Percentiles rank a stretch among this genome's conserved stretches.
phyloP scores from a whole-genome alignment of 2,797 vertebrate species.

The Myotis findleyi region DNA sequence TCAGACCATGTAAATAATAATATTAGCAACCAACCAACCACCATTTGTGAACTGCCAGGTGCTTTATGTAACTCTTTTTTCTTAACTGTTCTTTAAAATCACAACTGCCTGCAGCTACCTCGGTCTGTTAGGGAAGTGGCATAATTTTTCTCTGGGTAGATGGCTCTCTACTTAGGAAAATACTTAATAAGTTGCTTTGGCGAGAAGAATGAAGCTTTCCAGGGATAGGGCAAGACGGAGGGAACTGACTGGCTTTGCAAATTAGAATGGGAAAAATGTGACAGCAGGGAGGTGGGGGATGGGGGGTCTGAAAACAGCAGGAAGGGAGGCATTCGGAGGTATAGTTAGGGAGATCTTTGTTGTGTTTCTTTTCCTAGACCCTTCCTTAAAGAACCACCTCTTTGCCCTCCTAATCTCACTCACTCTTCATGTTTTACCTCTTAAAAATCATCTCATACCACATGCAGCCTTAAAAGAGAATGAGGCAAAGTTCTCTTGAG shows the following conservation, averaged over 20 bases:
- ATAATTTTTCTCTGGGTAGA: constrained; percentile 74
- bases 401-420: constrained; percentile 12
- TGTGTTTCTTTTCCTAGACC: constrained; percentile 22
- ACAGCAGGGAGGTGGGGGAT: neutral
- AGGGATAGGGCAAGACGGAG: constrained; percentile 59
- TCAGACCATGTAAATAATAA: constrained; percentile 54
- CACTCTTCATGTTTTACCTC: constrained; percentile 57
- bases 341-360: neutral
- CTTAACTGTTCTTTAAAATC: constrained; percentile 75
- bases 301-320: neutral
- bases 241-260: constrained; percentile 53
- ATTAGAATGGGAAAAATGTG: constrained; percentile 54
- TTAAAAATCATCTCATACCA: constrained; percentile 40
- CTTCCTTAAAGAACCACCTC: constrained; percentile 13
- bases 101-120: constrained; percentile 74
- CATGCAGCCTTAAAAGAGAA: constrained; percentile 41
- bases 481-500: neutral
- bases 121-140: constrained; percentile 68
- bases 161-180: constrained; percentile 76
- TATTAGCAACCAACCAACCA: constrained; percentile 53
- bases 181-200: constrained; percentile 77
- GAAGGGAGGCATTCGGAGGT: neutral
- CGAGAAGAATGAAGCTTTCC: constrained; percentile 69
- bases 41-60: constrained; percentile 63
- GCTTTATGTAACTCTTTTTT: constrained; percentile 42